These are phyloP conservation scores for Phoenicopterus ruber DNA, from an alignment of 2,113 vertebrate species.

Conservation along the genomic window DNA sequence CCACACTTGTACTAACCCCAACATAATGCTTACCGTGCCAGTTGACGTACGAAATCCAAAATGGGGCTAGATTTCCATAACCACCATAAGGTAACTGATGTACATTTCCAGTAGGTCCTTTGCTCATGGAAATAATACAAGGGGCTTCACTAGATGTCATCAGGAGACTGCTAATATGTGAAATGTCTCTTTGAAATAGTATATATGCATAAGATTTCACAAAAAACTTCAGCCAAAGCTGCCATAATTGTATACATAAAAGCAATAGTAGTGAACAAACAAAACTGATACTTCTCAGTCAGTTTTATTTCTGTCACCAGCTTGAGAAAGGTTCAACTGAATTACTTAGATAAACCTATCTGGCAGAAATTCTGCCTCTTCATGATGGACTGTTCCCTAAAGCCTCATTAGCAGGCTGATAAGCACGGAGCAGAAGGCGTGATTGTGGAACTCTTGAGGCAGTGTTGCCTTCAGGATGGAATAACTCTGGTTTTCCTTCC, in stretches of 20 bases:
- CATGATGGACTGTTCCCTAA: background rate
- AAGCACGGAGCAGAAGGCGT: background rate
- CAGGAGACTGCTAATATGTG: background rate
- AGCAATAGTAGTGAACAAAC: background rate
- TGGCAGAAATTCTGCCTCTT: background rate
- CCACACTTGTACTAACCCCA: background rate
- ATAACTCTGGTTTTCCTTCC: background rate
- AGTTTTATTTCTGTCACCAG: background rate
- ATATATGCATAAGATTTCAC: background rate
- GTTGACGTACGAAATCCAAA: background rate
- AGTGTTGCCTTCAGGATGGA: background rate
- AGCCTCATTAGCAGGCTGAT: background rate
- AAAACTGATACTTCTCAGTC: background rate
- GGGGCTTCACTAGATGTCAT: background rate
- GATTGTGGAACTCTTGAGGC: background rate
- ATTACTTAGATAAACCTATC: background rate
- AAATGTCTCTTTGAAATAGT: background rate
- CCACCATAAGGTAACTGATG: background rate
- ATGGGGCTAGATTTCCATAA: background rate
- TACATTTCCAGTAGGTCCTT: background rate
- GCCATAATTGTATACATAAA: background rate
- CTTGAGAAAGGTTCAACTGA: background rate
- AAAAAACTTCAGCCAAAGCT: background rate
- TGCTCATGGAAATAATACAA: background rate
- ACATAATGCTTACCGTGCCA: background rate